A percentile compares a stretch with the other conserved stretches of the same genome.
phyloP scores from a whole-genome alignment of 2,797 vertebrate species.

The Tragelaphus oryx region DNA sequence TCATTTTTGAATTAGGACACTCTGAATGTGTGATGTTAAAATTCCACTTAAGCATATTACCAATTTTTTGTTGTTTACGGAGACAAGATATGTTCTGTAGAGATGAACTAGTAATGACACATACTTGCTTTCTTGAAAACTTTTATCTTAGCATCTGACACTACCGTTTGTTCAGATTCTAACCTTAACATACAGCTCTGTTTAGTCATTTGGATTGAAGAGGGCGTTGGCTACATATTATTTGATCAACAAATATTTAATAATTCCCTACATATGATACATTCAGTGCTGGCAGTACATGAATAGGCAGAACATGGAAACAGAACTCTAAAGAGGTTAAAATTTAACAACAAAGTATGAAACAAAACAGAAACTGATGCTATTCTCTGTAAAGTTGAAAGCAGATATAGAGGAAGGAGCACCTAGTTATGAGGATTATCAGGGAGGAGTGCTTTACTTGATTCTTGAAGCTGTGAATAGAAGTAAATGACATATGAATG shows the following conservation, averaged over 20 bases:
- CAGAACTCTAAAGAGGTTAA: not conserved
- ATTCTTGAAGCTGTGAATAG: not conserved
- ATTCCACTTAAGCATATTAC: not conserved
- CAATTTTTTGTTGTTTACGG: not conserved
- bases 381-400: not conserved
- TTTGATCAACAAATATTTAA: not conserved
- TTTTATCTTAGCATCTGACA: not conserved
- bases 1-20: not conserved
- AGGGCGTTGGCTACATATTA: not conserved
- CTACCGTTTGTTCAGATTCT: not conserved
- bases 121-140: not conserved
- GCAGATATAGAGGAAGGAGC: not conserved
- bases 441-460: not conserved
- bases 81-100: not conserved
- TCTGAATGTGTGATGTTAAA: not conserved
- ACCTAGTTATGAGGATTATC: not conserved
- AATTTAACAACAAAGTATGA: not conserved
- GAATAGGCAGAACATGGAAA: not conserved
- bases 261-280: not conserved
- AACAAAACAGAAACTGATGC: not conserved
- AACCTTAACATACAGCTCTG: not conserved
- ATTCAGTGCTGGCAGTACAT: not conserved
- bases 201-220: not conserved
- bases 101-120: not conserved
- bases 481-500: not conserved